Percentiles rank a stretch among this genome's conserved stretches.
Evolutionary conservation across 1,140 invertebrate genomes (phyloP).

Genomic region (Zaprionus ghesquierei): DNA sequence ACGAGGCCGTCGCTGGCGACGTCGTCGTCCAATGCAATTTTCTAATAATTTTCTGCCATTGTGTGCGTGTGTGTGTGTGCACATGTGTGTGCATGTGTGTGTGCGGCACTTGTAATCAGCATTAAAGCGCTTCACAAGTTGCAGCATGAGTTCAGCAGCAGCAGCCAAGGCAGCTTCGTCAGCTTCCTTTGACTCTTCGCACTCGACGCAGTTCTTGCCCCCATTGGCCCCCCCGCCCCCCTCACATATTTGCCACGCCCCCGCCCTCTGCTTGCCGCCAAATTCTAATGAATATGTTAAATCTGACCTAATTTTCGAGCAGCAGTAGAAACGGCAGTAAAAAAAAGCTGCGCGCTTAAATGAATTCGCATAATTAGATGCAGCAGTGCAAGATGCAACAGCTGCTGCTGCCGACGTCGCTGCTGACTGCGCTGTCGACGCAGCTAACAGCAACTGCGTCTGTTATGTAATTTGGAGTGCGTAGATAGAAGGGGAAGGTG

Average conservation of each 20-base stretch:
- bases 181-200: constrained; percentile 24
- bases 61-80: constrained; percentile 23
- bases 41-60: constrained; percentile 69
- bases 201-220: neutral
- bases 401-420: neutral
- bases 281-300: constrained; percentile 80
- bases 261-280: constrained; percentile 11
- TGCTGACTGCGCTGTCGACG: neutral
- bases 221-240: constrained; percentile 37
- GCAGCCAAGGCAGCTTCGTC: constrained; percentile 13
- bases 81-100: constrained; percentile 15
- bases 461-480: constrained; percentile 18
- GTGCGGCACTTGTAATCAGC: constrained; percentile 71
- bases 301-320: constrained; percentile 70
- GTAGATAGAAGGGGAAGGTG: no score
- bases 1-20: constrained; percentile 60
- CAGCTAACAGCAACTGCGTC: constrained; percentile 9
- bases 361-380: constrained; percentile 79
- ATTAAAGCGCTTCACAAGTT: constrained; percentile 68
- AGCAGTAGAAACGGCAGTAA: constrained; percentile 26
- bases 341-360: constrained; percentile 64
- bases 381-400: constrained; percentile 15
- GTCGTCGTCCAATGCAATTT: constrained; percentile 70
- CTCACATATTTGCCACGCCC: neutral
- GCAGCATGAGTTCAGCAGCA: constrained; percentile 30